Percentiles rank a stretch among this genome's conserved stretches.
These are phyloP conservation scores for Maniola hyperantus DNA, from an alignment of 2,888 invertebrate species.

Conservation along the genomic window DNA sequence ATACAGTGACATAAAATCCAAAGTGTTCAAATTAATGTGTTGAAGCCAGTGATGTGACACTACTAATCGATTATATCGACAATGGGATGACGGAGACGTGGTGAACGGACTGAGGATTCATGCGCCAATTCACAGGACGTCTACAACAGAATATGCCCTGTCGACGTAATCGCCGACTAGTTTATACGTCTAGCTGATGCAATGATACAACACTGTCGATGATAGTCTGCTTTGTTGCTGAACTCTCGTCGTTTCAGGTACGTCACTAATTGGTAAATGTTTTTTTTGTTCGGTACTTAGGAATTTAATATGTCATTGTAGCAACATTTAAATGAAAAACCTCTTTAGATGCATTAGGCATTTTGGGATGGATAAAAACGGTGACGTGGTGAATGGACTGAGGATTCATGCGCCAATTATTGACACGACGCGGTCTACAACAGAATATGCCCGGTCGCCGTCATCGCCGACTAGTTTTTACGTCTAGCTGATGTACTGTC, in stretches of 20 bases:
- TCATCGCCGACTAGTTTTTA: too few species aligned
- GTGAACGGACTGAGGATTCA: conserved; percentile 52
- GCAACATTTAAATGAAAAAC: too few species aligned
- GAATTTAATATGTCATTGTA: too few species aligned
- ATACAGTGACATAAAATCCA: conserved; percentile 27
- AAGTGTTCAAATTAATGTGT: conserved; percentile 33
- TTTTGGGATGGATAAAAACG: too few species aligned
- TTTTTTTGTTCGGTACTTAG: too few species aligned
- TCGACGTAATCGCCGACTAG: conserved; percentile 75
- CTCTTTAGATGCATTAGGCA: too few species aligned
- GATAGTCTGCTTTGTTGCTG: conserved; percentile 82
- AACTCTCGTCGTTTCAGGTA: conserved; percentile 80
- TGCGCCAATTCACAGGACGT: conserved; percentile 49
- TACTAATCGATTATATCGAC: conserved; percentile 46
- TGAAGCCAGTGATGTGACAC: conserved; percentile 39
- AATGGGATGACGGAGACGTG: conserved; percentile 44
- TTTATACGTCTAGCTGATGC: conserved; percentile 73
- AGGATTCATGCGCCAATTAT: too few species aligned
- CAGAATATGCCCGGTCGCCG: too few species aligned
- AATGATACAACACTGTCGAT: conserved; percentile 76
- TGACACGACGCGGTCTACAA: too few species aligned
- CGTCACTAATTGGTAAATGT: conserved; percentile 42
- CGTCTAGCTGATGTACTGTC: too few species aligned
- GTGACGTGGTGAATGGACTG: too few species aligned
- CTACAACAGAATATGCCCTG: conserved; percentile 62